Evolutionary conservation across 2,113 vertebrate genomes (phyloP).

Genomic region (Corythoichthys haematopterus): DNA sequence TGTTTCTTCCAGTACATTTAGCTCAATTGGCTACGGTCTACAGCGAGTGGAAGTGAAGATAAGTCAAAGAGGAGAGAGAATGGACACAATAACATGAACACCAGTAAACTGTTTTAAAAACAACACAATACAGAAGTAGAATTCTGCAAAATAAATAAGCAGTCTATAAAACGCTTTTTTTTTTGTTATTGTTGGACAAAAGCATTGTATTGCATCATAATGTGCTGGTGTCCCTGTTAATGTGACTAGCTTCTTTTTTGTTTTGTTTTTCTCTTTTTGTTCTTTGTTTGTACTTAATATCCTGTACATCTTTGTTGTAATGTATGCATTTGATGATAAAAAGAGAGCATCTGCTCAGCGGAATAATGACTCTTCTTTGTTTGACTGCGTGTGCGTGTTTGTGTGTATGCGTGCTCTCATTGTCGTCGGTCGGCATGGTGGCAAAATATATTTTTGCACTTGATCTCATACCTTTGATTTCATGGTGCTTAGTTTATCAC

Average conservation of each 20-base stretch:
- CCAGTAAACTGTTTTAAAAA: slow-evolving; percentile 4
- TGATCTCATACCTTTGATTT: slow-evolving; percentile 37
- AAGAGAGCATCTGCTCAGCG: slow-evolving; percentile 27
- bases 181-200: not conserved
- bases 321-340: slow-evolving; percentile 54
- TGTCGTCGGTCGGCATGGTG: too few species aligned
- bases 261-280: slow-evolving; percentile 6
- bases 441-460: too few species aligned
- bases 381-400: not conserved
- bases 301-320: slow-evolving; percentile 38
- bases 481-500: slow-evolving; percentile 4
- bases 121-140: not conserved
- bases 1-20: not conserved
- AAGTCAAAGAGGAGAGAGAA: slow-evolving; percentile 7
- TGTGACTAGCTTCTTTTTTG: slow-evolving; percentile 7
- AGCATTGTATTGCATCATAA: slow-evolving; percentile 15
- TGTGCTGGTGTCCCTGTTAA: slow-evolving; percentile 30
- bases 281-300: slow-evolving; percentile 37
- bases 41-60: not conserved
- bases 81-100: slow-evolving; percentile 31
- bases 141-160: slow-evolving; percentile 1
- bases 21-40: not conserved
- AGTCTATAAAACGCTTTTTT: not conserved
- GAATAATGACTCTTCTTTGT: slow-evolving; percentile 18
- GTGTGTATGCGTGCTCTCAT: not conserved